phyloP scores from a whole-genome alignment of 2,113 vertebrate species.

The Petroica traversi region DNA sequence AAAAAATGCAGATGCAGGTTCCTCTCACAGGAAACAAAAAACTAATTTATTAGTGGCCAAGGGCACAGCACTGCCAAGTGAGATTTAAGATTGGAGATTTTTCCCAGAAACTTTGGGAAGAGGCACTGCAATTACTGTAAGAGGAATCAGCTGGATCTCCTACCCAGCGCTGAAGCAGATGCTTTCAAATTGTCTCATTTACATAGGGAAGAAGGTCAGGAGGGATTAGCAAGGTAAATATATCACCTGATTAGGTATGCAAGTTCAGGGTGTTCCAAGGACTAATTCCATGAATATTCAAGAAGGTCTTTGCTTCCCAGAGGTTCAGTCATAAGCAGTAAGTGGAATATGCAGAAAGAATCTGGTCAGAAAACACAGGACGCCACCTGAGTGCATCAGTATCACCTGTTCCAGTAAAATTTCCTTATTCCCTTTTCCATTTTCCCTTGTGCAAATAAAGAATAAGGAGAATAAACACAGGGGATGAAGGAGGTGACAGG shows the following conservation, averaged over 20 bases:
- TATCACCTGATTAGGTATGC: background rate
- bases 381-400: background rate
- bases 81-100: background rate
- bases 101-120: background rate
- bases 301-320: background rate
- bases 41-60: background rate
- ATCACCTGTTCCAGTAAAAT: background rate
- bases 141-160: background rate
- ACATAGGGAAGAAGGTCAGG: background rate
- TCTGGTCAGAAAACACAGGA: background rate
- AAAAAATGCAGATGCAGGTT: background rate
- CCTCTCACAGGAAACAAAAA: background rate
- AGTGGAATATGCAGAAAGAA: background rate
- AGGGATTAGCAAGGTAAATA: constrained; percentile 4
- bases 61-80: background rate
- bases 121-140: background rate
- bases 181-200: background rate
- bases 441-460: background rate
- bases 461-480: background rate
- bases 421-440: background rate
- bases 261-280: background rate
- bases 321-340: background rate
- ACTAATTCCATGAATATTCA: background rate
- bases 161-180: background rate
- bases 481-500: background rate